Conservation (phyloP, 2,888 invertebrate species). For the Drosophila recens region DNA sequence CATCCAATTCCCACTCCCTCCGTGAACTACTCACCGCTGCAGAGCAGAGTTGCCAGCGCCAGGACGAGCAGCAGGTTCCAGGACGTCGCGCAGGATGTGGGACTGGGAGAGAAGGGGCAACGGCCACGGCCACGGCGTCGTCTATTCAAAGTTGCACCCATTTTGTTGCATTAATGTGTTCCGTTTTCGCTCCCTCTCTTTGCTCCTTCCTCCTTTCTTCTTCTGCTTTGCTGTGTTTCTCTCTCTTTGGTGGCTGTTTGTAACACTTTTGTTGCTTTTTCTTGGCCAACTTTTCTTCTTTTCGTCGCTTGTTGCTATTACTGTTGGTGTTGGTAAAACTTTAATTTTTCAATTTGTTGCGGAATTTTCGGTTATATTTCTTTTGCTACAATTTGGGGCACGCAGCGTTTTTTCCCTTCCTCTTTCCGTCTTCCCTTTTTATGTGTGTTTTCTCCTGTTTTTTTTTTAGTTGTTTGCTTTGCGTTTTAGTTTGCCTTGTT, state of each 20-base stretch:
- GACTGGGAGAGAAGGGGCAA: conserved; percentile 4
- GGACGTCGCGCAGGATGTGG: conserved; percentile 17
- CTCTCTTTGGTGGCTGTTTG: conserved; percentile 39
- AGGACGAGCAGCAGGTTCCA: conserved; percentile 39
- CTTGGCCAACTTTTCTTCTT: conserved; percentile 56
- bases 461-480: conserved; percentile 52
- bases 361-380: conserved; percentile 74
- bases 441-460: not conserved
- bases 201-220: not conserved
- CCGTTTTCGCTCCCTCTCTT: conserved; percentile 20
- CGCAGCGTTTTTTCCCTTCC: conserved; percentile 22
- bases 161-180: conserved; percentile 70
- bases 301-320: conserved; percentile 51
- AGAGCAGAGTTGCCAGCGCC: conserved; percentile 39
- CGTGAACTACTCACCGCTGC: conserved; percentile 53
- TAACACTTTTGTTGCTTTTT: conserved; percentile 55
- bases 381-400: conserved; percentile 52
- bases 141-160: conserved; percentile 71
- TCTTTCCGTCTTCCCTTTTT: not conserved
- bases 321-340: conserved; percentile 59
- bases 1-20: not conserved
- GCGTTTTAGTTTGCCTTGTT: conserved; percentile 61
- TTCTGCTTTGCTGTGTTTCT: conserved; percentile 5
- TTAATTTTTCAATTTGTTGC: conserved; percentile 81
- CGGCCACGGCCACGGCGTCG: conserved; percentile 46